Evolutionary conservation across 2,113 vertebrate genomes (phyloP).

Genomic region (Odocoileus virginianus): DNA sequence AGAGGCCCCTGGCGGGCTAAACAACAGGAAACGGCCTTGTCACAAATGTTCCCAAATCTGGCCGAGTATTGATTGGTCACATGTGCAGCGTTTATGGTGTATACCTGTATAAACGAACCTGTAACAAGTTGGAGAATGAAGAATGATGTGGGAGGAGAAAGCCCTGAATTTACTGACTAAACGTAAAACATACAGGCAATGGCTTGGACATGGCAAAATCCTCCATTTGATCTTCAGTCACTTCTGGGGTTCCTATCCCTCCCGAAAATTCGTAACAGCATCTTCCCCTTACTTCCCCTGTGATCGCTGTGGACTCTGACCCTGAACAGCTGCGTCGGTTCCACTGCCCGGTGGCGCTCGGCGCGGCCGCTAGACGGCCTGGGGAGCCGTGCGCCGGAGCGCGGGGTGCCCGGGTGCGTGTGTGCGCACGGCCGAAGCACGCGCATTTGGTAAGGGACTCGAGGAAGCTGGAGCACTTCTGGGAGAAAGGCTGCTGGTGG

Average conservation of each 20-base stretch:
- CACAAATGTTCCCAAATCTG: neutral
- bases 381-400: neutral
- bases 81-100: neutral
- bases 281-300: neutral
- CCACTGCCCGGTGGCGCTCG: neutral
- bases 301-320: neutral
- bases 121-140: neutral
- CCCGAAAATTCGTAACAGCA: neutral
- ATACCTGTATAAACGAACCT: neutral
- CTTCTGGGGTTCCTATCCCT: neutral
- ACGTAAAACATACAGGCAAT: neutral
- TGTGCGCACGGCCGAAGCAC: neutral
- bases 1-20: neutral
- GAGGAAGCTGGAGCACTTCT: neutral
- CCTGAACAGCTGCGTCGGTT: neutral
- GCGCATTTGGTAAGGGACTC: neutral
- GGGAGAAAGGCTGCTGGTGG: neutral
- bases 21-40: neutral
- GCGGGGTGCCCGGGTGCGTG: rapidly evolving
- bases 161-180: neutral
- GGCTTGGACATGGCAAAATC: neutral
- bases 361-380: slow-evolving; percentile 22
- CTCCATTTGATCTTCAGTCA: neutral
- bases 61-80: neutral
- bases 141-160: neutral